Conservation (phyloP, 1,140 invertebrate genomes). For the Triops longicaudatus region DNA sequence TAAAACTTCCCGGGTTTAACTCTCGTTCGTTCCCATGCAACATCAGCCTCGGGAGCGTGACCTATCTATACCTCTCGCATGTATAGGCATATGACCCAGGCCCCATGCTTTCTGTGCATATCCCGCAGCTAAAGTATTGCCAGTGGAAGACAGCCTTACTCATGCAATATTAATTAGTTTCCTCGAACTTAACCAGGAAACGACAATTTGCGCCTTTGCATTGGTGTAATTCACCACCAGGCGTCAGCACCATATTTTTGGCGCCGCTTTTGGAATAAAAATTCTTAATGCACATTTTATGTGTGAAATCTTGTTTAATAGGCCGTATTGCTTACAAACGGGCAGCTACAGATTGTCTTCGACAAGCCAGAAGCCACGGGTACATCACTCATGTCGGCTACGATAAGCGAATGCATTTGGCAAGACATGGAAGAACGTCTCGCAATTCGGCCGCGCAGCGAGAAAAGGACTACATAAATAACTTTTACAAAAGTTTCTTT, state of each 20-base stretch:
- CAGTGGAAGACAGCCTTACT: no score
- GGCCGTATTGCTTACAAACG: neutral
- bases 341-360: neutral
- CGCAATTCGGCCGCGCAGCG: neutral
- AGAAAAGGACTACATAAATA: neutral
- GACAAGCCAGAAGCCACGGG: neutral
- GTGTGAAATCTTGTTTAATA: conserved; percentile 8
- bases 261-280: neutral
- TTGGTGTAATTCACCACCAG: no score
- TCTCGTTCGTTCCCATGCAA: neutral
- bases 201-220: no score
- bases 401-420: neutral
- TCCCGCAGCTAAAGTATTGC: no score
- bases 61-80: no score
- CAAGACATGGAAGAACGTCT: neutral
- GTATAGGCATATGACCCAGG: no score
- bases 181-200: no score
- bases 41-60: no score
- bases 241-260: neutral
- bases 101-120: no score
- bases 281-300: neutral
- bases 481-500: neutral
- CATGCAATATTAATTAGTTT: no score
- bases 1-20: neutral
- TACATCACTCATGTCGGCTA: neutral